Evolutionary conservation across 2,113 vertebrate genomes (phyloP).

Genomic region (Zootoca vivipara): DNA sequence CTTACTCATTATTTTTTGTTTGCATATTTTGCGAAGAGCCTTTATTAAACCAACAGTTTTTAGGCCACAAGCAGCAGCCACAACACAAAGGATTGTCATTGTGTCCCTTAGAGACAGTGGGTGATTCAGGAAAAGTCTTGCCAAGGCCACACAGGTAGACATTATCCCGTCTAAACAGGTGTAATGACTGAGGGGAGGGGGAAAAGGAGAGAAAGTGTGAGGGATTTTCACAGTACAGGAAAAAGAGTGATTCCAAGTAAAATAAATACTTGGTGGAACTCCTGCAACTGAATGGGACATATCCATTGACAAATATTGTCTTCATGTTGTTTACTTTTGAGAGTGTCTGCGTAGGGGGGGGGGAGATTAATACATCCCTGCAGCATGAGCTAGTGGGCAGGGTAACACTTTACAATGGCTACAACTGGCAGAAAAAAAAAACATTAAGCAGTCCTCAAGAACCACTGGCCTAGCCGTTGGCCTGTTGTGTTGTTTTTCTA

Average conservation of each 20-base stretch:
- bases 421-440: no score
- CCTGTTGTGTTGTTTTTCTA: no score
- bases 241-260: constrained; percentile 44
- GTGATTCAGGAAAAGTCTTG: constrained; percentile 65
- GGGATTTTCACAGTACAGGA: constrained; percentile 22
- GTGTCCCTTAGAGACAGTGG: constrained; percentile 46
- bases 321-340: neutral
- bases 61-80: neutral
- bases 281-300: constrained; percentile 26
- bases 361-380: constrained; percentile 27
- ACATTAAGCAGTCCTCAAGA: neutral
- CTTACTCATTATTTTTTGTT: neutral
- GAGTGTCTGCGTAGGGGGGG: neutral
- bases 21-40: neutral
- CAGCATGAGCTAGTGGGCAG: constrained; percentile 31
- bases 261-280: constrained; percentile 34
- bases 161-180: constrained; percentile 62
- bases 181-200: constrained; percentile 62
- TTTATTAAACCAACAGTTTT: neutral
- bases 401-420: no score
- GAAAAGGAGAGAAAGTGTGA: constrained; percentile 25
- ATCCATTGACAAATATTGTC: neutral
- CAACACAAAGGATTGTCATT: constrained; percentile 39
- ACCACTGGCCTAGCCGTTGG: neutral
- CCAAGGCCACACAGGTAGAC: constrained; percentile 71